Conservation (phyloP, 1,140 invertebrate species). For the Belonocnema kinseyi region DNA sequence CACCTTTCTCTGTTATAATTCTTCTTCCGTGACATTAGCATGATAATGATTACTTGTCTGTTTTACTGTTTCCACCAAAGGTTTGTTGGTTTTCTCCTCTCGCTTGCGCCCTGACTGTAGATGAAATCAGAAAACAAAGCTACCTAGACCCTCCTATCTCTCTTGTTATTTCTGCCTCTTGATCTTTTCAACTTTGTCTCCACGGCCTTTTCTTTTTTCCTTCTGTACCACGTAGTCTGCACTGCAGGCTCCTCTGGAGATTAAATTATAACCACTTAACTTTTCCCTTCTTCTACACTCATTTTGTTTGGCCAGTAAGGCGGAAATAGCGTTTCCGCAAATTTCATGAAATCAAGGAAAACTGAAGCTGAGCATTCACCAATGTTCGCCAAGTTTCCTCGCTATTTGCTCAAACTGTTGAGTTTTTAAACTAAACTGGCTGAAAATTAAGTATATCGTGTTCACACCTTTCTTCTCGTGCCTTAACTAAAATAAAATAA, state of each 20-base stretch:
- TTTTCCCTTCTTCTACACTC: slow-evolving; percentile 23
- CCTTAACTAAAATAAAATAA: background rate
- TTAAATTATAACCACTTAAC: slow-evolving; percentile 32
- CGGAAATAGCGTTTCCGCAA: slow-evolving; percentile 27
- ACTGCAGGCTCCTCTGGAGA: background rate
- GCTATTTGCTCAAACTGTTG: slow-evolving; percentile 24
- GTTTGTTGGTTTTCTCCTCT: background rate
- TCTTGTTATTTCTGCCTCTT: background rate
- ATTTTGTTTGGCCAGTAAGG: slow-evolving; percentile 30
- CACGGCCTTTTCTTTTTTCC: background rate
- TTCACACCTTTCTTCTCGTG: background rate
- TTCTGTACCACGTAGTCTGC: background rate
- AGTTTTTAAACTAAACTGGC: background rate
- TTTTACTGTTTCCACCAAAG: background rate
- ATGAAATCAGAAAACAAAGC: background rate
- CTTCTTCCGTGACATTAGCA: slow-evolving; percentile 18
- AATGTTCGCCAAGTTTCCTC: slow-evolving; percentile 27
- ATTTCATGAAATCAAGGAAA: slow-evolving; percentile 19
- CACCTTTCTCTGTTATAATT: slow-evolving; percentile 21
- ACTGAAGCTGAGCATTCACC: slow-evolving; percentile 17
- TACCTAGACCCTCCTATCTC: slow-evolving; percentile 12
- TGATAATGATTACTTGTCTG: slow-evolving; percentile 16
- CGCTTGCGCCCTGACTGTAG: background rate
- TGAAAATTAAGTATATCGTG: slow-evolving; percentile 10
- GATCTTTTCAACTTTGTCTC: background rate